Evolutionary conservation across 2,888 invertebrate species (phyloP), one percentile per base, ranked within the genome.

Genomic region (Yponomeuta cagnagella): DNA sequence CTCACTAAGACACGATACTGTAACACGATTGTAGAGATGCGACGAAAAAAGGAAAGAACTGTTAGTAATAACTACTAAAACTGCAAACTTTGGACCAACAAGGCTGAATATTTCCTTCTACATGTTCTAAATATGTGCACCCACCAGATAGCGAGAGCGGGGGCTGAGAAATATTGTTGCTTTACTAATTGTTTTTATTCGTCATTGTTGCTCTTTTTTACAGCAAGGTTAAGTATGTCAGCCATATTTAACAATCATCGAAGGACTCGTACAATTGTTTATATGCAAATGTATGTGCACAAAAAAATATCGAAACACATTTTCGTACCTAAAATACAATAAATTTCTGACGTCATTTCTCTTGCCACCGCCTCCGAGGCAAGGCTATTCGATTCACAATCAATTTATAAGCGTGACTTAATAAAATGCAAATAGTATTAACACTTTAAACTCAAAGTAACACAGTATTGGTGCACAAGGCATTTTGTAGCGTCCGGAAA

Each of bases 111-210:
- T 43, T 43, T 8, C 52, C 52, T 58, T 58, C 52, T 58, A 15
- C 5, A 5, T 15, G 15, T 58, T 15, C 52, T 58, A 3, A 58
- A 15, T 58, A 15, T 15, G 52, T 58, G 52, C 52, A 58, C 52
- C 52, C 52, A 58, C 52, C 15, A 58, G 52, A 8, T 4, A 58
- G 52, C 5, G 52, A 58, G 15, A 58, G 15, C 86, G 92, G 89
- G 88, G 91, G 90, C 86, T 78, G 12, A 12, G 76, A 79, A 82
- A 86, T 84, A 86, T 85, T 84, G 84, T 85, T 82, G 31, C 15
- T 63, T 63, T 15, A 87, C 82, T 89, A 87, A 90, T 89, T 88
- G 84, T 84, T 70, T 87, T 85, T 85, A 84, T 87, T 86, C 82
- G 76, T 82, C 80, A 86, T 89, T 90, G 89, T 90, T 89, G 79